Evolutionary conservation across 53 echinoderm and acorn worm genomes (phyloP).

Genomic region (Antedon mediterranea): DNA sequence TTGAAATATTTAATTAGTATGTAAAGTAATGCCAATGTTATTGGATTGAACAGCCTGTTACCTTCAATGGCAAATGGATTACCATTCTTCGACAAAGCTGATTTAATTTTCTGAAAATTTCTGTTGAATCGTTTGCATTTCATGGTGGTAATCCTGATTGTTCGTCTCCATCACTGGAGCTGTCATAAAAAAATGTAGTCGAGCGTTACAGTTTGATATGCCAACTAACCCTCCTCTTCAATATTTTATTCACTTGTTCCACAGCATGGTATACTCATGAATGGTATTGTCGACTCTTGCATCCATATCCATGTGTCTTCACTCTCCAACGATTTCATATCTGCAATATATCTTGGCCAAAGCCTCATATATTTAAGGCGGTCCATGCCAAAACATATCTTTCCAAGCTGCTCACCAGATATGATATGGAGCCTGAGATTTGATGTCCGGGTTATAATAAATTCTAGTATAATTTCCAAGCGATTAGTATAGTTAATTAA

Average conservation of each 20-base stretch:
- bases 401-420: background rate
- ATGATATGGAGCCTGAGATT: slow-evolving; percentile 15
- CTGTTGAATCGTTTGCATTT: background rate
- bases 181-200: too few species aligned
- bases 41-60: slow-evolving; percentile 9
- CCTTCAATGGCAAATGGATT: slow-evolving; percentile 31
- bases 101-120: slow-evolving; percentile 20
- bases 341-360: slow-evolving; percentile 45
- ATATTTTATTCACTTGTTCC: slow-evolving; percentile 6
- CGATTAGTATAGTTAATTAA: slow-evolving; percentile 43
- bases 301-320: slow-evolving; percentile 10
- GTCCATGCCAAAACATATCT: slow-evolving; percentile 29
- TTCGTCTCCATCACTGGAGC: slow-evolving; percentile 17
- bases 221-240: background rate
- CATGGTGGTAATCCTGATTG: slow-evolving; percentile 20
- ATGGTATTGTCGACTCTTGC: slow-evolving; percentile 11
- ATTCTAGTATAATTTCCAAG: slow-evolving; percentile 30
- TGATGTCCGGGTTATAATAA: slow-evolving; percentile 23
- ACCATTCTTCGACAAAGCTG: slow-evolving; percentile 30
- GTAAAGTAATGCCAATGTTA: slow-evolving; percentile 15
- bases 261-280: slow-evolving; percentile 25
- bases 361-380: slow-evolving; percentile 40
- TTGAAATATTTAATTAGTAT: slow-evolving; percentile 29
- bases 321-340: slow-evolving; percentile 21
- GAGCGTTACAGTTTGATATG: background rate